Conservation (phyloP, 2,113 vertebrate genomes). For the Sciurus niger region DNA sequence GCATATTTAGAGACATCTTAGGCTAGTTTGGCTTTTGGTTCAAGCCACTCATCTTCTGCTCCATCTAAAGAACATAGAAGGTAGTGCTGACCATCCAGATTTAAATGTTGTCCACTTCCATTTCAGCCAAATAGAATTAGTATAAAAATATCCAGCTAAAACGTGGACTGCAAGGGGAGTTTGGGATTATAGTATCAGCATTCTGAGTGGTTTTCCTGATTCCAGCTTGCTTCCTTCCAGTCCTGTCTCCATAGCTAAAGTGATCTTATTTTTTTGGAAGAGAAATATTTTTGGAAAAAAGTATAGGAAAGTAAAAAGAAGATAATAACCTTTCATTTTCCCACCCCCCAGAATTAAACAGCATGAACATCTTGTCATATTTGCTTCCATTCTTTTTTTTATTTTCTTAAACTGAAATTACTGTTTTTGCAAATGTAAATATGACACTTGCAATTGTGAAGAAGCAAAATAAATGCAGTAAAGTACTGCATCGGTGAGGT, state of each 20-base stretch:
- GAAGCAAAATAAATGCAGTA: neutral
- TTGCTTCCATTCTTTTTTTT: neutral
- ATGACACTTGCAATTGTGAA: neutral
- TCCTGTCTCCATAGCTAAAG: neutral
- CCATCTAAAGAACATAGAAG: conserved; percentile 46
- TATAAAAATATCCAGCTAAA: conserved; percentile 56
- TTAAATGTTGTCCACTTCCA: conserved; percentile 63
- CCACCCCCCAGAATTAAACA: neutral
- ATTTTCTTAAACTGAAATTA: conserved; percentile 46
- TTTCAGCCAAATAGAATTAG: conserved; percentile 64
- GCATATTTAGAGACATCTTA: conserved; percentile 5
- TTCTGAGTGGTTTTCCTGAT: conserved; percentile 57
- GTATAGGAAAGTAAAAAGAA: conserved; percentile 17
- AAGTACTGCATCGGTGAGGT: neutral
- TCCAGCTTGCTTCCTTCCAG: conserved; percentile 17
- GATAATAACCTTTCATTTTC: neutral
- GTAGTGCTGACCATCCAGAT: neutral
- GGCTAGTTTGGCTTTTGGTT: conserved; percentile 40
- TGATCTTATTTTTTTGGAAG: conserved; percentile 54
- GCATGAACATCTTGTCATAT: neutral
- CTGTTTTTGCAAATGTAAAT: conserved; percentile 1
- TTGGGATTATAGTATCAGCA: neutral
- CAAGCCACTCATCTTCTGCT: conserved; percentile 45
- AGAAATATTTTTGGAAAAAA: conserved; percentile 25
- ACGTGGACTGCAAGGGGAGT: neutral